These are phyloP conservation scores for Phoeniculus purpureus DNA, from an alignment of 2,797 vertebrate species.

Conservation along the genomic window DNA sequence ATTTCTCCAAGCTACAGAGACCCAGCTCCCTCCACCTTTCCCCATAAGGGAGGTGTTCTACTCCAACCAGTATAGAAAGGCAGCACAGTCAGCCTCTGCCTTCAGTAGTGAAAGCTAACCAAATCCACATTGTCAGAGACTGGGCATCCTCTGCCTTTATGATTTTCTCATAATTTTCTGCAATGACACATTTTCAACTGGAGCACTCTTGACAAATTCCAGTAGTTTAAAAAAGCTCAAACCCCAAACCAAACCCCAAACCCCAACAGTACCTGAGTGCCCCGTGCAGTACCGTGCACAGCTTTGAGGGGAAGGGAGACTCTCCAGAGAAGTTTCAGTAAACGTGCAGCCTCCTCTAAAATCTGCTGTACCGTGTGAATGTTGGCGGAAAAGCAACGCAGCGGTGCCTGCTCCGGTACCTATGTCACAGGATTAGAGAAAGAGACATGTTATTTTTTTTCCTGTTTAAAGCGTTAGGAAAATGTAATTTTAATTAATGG, in stretches of 20 bases:
- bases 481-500: slow-evolving; percentile 22
- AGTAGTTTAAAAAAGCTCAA: not conserved
- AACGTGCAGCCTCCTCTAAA: slow-evolving; percentile 86
- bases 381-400: slow-evolving; percentile 72
- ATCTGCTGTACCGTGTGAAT: slow-evolving; percentile 83
- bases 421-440: not conserved
- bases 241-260: accelerated
- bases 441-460: not conserved
- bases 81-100: not conserved
- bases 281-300: slow-evolving; percentile 53
- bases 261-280: slow-evolving; percentile 78
- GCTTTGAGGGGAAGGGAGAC: slow-evolving; percentile 83
- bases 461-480: not conserved
- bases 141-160: not conserved
- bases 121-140: not conserved
- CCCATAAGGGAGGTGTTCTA: too few species aligned
- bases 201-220: not conserved
- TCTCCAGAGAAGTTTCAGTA: slow-evolving; percentile 91
- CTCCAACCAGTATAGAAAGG: not conserved
- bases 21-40: too few species aligned
- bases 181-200: not conserved
- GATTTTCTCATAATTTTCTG: not conserved
- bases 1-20: too few species aligned
- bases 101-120: not conserved
- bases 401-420: slow-evolving; percentile 70